phyloP scores from a whole-genome alignment of 2,113 vertebrate species.

The Sylvietta virens region DNA sequence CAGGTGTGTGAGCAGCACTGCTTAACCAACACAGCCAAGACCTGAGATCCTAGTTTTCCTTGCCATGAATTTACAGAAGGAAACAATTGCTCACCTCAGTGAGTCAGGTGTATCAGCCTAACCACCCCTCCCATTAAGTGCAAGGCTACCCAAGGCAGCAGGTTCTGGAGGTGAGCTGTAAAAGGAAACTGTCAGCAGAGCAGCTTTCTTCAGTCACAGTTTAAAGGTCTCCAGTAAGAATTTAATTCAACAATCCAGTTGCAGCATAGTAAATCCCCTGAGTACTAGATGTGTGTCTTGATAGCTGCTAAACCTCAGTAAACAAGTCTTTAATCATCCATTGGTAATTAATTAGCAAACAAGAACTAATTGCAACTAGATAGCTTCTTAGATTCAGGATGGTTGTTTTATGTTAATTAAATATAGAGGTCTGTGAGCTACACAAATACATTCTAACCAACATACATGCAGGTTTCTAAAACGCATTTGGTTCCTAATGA shows the following conservation, averaged over 20 bases:
- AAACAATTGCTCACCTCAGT: not conserved
- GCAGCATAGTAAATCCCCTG: not conserved
- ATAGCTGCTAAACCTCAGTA: conserved; percentile 59
- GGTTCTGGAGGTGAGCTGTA: not conserved
- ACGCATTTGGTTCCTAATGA: not conserved
- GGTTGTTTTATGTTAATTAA: conserved; percentile 4
- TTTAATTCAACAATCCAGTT: conserved; percentile 53
- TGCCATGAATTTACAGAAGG: not conserved
- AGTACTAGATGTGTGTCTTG: conserved; percentile 46
- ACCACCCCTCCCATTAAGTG: not conserved
- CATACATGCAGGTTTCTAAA: not conserved
- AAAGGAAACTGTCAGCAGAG: not conserved
- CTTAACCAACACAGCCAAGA: not conserved
- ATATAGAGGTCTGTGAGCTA: not conserved
- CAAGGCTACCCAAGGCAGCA: not conserved
- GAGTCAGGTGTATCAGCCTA: not conserved
- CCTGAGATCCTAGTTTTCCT: not conserved
- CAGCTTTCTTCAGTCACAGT: not conserved
- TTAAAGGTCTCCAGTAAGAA: conserved; percentile 39
- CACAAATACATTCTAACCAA: not conserved
- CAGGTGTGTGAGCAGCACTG: not conserved
- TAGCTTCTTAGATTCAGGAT: conserved; percentile 28
- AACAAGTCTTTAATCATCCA: conserved; percentile 60
- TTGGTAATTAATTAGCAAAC: conserved; percentile 64
- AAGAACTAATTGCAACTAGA: conserved; percentile 61